Base-by-base conservation (phyloP, 1,140 invertebrate species). In the Hypsibius dujardini region DNA sequence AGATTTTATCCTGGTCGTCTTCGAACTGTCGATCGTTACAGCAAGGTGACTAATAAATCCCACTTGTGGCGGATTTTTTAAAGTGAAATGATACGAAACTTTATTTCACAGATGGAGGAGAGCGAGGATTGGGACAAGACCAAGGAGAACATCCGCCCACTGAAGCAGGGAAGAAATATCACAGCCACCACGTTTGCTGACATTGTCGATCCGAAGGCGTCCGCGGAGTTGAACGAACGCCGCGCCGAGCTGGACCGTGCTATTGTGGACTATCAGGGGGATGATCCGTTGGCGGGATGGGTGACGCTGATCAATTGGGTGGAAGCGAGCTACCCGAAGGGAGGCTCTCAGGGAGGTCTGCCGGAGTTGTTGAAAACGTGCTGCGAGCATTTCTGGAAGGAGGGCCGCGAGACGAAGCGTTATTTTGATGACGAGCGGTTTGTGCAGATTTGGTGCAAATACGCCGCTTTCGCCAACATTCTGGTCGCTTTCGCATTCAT, bases 91-190 rank as follows among this genome's bases (percentile, higher is more conserved):
- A n/a, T n/a, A n/a, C n/a, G n/a, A n/a, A n/a, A n/a, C n/a, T n/a
- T n/a, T n/a, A n/a, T n/a, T n/a, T 56, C n/a, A 7, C 3, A 67
- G 42, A 67, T 67, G 62, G 62, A 7, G 7, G 62, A 7, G 3
- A 67, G 42, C 42, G 42, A 42, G 3, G 62, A 67, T 42, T 67
- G 62, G 62, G 62, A 67, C 42, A 67, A 3, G 62, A 67, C 7
- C 62, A 67, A 67, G 42, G 62, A 67, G 62, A 67, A 67, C 42
- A 67, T 67, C 42, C 62, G 62, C 12, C 62, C 62, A 3, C 7
- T 67, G 45, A 12, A 42, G 3, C 62, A 67, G 42, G 62, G 62
- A 14, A 12, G 62, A 67, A 3, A 7, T 14, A 42, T 42, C 3
- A n/a, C 7, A n/a, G 7, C 50, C n/a, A 3, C 62, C 12, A 14